phyloP scores from a whole-genome alignment of 2,113 vertebrate species.

The Anoplopoma fimbria region DNA sequence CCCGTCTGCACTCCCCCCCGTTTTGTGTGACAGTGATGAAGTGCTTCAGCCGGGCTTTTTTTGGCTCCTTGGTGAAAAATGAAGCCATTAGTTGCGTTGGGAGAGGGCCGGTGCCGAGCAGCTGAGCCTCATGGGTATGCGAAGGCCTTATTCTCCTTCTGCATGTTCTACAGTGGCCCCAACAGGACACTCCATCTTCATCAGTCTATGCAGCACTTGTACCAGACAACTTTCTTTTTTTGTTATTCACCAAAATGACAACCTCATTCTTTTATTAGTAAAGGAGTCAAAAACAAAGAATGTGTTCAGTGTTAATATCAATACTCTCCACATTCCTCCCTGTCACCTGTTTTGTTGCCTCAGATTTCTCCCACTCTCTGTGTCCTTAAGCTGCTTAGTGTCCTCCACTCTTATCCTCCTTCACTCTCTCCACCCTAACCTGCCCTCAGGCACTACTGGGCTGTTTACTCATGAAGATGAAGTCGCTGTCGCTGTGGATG shows the following conservation, averaged over 20 bases:
- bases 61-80: slow-evolving; percentile 75
- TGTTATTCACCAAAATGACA: slow-evolving; percentile 56
- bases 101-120: slow-evolving; percentile 32
- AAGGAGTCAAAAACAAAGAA: slow-evolving; percentile 26
- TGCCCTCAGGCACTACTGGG: slow-evolving; percentile 19
- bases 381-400: background rate
- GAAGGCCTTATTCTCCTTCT: slow-evolving; percentile 33
- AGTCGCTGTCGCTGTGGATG: slow-evolving; percentile 38
- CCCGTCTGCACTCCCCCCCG: slow-evolving; percentile 22
- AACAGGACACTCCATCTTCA: slow-evolving; percentile 70
- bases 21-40: slow-evolving; percentile 72
- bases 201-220: slow-evolving; percentile 54
- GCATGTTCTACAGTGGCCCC: slow-evolving; percentile 15
- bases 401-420: background rate
- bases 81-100: slow-evolving; percentile 72
- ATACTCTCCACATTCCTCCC: background rate
- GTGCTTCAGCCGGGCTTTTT: slow-evolving; percentile 37
- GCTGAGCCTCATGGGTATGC: slow-evolving; percentile 42
- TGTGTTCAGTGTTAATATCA: background rate
- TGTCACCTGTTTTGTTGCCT: background rate
- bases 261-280: slow-evolving; percentile 42
- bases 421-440: slow-evolving; percentile 6
- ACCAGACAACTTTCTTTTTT: slow-evolving; percentile 22
- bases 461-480: slow-evolving; percentile 54
- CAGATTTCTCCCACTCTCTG: background rate